Percentiles rank a stretch among this genome's conserved stretches.
Conservation (phyloP, 1,140 invertebrate genomes). For the Lepidurus apus region DNA sequence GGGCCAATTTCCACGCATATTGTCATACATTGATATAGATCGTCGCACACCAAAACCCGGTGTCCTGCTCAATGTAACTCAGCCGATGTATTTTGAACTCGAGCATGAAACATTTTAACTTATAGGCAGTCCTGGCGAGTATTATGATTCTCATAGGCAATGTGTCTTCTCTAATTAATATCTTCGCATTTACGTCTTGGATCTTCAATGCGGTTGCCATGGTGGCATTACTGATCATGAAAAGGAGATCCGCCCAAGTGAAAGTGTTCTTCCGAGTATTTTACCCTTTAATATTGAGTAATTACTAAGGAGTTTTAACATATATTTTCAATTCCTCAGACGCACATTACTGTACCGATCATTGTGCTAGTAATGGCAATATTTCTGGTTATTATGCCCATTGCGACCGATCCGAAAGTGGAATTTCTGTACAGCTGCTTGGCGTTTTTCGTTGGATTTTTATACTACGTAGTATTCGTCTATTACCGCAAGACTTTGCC, state of each 20-base stretch:
- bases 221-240: slow-evolving; percentile 46
- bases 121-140: slow-evolving; percentile 46
- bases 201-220: slow-evolving; percentile 51
- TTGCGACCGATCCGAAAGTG: slow-evolving; percentile 64
- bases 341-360: slow-evolving; percentile 68
- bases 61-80: slow-evolving; percentile 51
- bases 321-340: slow-evolving; percentile 46
- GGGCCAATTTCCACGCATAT: slow-evolving; percentile 52
- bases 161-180: slow-evolving; percentile 50
- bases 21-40: slow-evolving; percentile 52
- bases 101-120: slow-evolving; percentile 30
- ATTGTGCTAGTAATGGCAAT: slow-evolving; percentile 65
- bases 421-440: slow-evolving; percentile 71
- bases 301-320: background rate
- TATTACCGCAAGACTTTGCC: slow-evolving; percentile 65
- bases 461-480: slow-evolving; percentile 71
- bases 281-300: background rate
- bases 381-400: slow-evolving; percentile 71
- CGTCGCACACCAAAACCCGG: slow-evolving; percentile 52
- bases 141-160: slow-evolving; percentile 48
- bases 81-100: too few relatives aligned
- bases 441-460: slow-evolving; percentile 63
- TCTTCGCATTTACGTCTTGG: slow-evolving; percentile 53
- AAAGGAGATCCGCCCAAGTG: slow-evolving; percentile 49
- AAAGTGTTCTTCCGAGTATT: slow-evolving; percentile 51